phyloP scores from a whole-genome alignment of 2,797 vertebrate species.

The Cichlasoma orientale region DNA sequence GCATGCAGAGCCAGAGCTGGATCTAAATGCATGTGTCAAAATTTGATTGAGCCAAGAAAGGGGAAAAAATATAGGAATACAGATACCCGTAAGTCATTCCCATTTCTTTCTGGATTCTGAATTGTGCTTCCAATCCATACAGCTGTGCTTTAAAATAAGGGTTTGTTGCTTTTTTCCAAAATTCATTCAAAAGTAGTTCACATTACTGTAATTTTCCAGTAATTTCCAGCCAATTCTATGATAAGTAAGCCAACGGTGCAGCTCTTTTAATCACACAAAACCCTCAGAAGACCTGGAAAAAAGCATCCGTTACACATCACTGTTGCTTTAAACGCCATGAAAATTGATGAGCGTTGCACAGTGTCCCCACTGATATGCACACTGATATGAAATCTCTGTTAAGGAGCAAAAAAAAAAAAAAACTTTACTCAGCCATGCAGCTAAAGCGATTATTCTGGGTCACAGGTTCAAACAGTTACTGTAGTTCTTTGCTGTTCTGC shows the following conservation, averaged over 20 bases:
- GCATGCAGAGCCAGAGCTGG: not conserved
- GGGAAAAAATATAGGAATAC: not conserved
- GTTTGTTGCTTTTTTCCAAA: not conserved
- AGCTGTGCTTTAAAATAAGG: not conserved
- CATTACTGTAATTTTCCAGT: not conserved
- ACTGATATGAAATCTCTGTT: constrained; percentile 43
- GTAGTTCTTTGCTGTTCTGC: constrained; percentile 8
- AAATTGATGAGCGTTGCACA: constrained; percentile 24
- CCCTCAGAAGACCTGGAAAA: not conserved
- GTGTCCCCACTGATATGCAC: constrained; percentile 24
- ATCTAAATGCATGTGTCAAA: not conserved
- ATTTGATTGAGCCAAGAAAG: not conserved
- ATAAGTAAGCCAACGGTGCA: not conserved
- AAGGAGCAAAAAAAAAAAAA: not conserved
- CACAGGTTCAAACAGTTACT: constrained; percentile 47
- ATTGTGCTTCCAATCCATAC: accelerated
- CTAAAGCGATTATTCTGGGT: constrained; percentile 59
- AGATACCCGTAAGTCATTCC: not conserved
- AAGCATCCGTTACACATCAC: constrained; percentile 8
- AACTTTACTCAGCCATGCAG: constrained; percentile 26
- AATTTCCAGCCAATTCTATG: not conserved
- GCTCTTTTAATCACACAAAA: constrained; percentile 3
- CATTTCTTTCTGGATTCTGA: not conserved
- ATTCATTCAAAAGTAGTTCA: not conserved
- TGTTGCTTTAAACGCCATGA: constrained; percentile 26